Evolutionary conservation across 2,797 vertebrate genomes (phyloP), one percentile per base, ranked within the genome.

Genomic region (Menidia menidia): DNA sequence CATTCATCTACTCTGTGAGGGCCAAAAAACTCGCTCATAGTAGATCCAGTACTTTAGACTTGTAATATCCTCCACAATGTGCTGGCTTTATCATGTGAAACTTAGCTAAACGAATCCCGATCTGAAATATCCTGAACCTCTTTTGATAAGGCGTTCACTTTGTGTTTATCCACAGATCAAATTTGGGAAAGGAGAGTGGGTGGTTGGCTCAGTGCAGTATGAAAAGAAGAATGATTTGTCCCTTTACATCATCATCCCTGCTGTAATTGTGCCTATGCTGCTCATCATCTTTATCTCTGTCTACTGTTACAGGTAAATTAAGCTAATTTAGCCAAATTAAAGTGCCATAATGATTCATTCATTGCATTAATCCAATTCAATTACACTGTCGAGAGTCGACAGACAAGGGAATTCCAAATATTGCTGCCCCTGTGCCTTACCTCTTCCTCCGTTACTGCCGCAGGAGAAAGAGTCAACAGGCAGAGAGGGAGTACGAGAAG

Each of bases 401-500:
- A n/a, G 39, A 57, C 11, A 16, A 16, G 19, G 14, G 11, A 16
- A 33, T 42, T 18, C 16, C 1, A 60, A 53, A 60, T 44, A 25
- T 60, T 35, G 44, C 12, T 41, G 48, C 9, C 35, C 3, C 33
- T 19, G 16, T 63, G 31, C 25, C 8, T 39, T 48, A 14, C 15
- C 0, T 55, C 6, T 32, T 2, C 65, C 50, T 77, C 30, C 60
- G 32, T 4, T 8, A 9, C 81, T 44, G 53, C 33, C 70, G 45
- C 65, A 99, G 98, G 94, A 96, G 97, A 85, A 96, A 98, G 93
- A 99, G 97, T 89, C 96, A 96, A 70, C 97, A 98, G 88, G 97
- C 98, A 0, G 97, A 99, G 89, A 93, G 97, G 7, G 97, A 99
- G 81, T 99, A 99, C 0, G 97, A 99, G 92, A 99, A 99, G 91